Evolutionary conservation across 2,113 vertebrate species (phyloP), one percentile per base, ranked within the genome.

Genomic region (Abramis brama): DNA sequence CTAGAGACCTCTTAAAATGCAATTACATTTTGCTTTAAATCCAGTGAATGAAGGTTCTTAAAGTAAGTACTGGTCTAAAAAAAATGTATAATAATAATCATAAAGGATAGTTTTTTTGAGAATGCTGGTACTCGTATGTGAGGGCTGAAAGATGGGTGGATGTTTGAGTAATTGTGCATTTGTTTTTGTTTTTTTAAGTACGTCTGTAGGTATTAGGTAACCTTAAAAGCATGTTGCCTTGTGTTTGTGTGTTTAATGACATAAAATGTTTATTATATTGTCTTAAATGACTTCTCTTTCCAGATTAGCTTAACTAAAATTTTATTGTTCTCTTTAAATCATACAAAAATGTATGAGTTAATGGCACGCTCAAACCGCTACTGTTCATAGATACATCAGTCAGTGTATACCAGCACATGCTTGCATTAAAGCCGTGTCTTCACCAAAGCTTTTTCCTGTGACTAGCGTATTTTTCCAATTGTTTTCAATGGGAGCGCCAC

Each of bases 231-330:
- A 73, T 73, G 70, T 73, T 73, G 43, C 73, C n/a, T 50, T 25
- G 73, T 75, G 43, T 75, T 45, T 74, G n/a, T 75, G 71, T 75
- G 73, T 73, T 73, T 43, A 73, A 73, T 73, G 19, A 73, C 21
- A 71, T 70, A 10, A 21, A 23, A 23, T 39, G 9, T 73, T n/a
- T 73, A 43, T n/a, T 73, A 43, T 33, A 5, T 12, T 71, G 21
- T 73, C 36, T 43, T n/a, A 39, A 71, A 23, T n/a, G 4, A 36
- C 9, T 43, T 73, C 7, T 68, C 17, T 39, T 9, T 70, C 19
- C 8, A 70, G 19, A 70, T 70, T 39, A 21, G 1, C 66, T 70
- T 19, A 70, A 66, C 66, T 4, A 7, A 21, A 21, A 10, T 8
- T 70, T 23, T 10, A 33, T 33, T 68, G 33, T 70, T 39, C 8